Base-by-base conservation (phyloP, 2,888 invertebrate genomes). In the Athetis lepigone region DNA sequence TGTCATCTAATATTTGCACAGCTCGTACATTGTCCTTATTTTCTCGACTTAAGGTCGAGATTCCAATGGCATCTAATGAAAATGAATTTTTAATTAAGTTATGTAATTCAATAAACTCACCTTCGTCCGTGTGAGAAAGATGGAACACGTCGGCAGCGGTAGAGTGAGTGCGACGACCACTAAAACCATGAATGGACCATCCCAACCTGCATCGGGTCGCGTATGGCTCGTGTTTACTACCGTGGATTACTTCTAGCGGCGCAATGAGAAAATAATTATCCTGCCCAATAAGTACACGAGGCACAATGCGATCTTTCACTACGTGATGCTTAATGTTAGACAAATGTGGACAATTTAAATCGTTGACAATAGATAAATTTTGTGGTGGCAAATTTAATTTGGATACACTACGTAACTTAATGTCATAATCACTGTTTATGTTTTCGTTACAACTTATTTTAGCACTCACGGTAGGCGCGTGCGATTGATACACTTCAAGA, bases 101-200 rank as follows among this genome's bases (percentile, higher is more conserved):
- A 27, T 27, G 25, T 23, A 27, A n/a, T 46, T 27, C 46, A 27
- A n/a, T 11, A 25, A 45, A n/a, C 8, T 25, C 25, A 16, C 46
- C 23, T 27, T 46, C 27, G 11, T 16, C 16, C 11, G 46, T 23
- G 27, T 21, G 46, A 46, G 27, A 11, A 18, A 45, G 45, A 25
- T 45, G 45, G 46, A 46, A 46, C 23, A 46, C 46, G 25, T 46
- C 46, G 23, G n/a, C 23, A 16, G 23, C 46, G 23, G 16, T n/a
- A 18, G 46, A 27, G 18, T 46, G 46, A 46, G 46, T 18, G 9
- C 27, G 27, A 46, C 27, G 25, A 23, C 16, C 25, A 5, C 23
- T 0, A 5, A 27, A 1, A n/a, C 27, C 46, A 7, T 46, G 46
- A 5, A 46, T 46, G 16, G 18, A 23, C 46, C 27, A 46, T 18